Evolutionary conservation across 2,797 vertebrate genomes (phyloP).

Genomic region (Kryptolebias ocellatus): DNA sequence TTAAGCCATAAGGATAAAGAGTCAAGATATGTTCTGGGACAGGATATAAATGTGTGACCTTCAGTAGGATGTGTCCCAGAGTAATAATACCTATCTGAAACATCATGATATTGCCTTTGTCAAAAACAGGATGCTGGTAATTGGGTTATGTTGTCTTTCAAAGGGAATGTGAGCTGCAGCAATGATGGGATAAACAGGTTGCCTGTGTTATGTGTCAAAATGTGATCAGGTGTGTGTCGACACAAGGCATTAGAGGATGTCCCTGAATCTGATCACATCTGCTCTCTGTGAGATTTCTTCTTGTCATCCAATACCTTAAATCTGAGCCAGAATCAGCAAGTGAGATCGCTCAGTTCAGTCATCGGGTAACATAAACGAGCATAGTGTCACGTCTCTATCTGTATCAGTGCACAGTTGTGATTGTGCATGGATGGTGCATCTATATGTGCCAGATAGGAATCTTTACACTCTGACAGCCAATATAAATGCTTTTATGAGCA

Average conservation of each 20-base stretch:
- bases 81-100: conserved; percentile 53
- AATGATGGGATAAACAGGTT: conserved; percentile 55
- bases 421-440: conserved; percentile 58
- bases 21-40: conserved; percentile 11
- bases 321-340: conserved; percentile 69
- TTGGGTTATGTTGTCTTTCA: conserved; percentile 68
- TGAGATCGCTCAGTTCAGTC: conserved; percentile 58
- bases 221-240: conserved; percentile 53
- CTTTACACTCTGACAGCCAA: conserved; percentile 74
- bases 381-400: conserved; percentile 37
- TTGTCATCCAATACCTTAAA: conserved; percentile 72
- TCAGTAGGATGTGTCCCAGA: conserved; percentile 34
- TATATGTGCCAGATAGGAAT: conserved; percentile 71
- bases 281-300: conserved; percentile 69
- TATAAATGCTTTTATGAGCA: conserved; percentile 81
- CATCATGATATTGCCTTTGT: conserved; percentile 44
- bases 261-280: conserved; percentile 69
- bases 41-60: conserved; percentile 47
- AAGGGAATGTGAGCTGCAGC: conserved; percentile 65
- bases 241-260: conserved; percentile 23
- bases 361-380: conserved; percentile 51
- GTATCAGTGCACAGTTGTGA: conserved; percentile 15
- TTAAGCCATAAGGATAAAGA: conserved; percentile 32
- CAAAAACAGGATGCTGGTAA: conserved; percentile 69
- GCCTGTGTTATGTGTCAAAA: conserved; percentile 63